Base-by-base conservation (phyloP, 2,888 invertebrate species). In the Apoda limacodes region DNA sequence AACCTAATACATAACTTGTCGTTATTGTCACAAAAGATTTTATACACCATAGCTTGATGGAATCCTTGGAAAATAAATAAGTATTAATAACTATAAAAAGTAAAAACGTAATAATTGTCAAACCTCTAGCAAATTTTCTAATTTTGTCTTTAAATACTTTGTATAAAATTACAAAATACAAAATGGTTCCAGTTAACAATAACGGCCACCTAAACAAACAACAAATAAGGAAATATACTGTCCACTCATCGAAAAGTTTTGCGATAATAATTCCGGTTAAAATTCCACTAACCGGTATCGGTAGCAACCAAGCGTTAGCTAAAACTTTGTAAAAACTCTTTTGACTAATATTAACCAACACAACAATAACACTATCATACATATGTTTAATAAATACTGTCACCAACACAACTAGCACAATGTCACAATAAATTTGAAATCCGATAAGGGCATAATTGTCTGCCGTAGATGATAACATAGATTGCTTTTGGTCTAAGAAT, bases 321-420 rank as follows among this genome's bases (percentile, higher is more conserved):
- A 66, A 43, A 17, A 66, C 60, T 43, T 52, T 65, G 33, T 60
- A 57, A 20, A 76, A 57, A 43, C 43, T 62, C 15, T 55, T 52
- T 35, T 61, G 60, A 35, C 59, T 68, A 40, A 67, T 60, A 43
- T 66, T 71, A 9, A 74, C 68, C 40, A 74, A 44, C 12, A 76
- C 71, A 38, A 71, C 59, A 24, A 76, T 65, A 39, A 76, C 51
- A 41, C 60, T 69, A 32, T 72, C 68, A 39, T 75, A 72, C 72
- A 76, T 76, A 27, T 76, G 75, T 34, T 66, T 71, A n/a, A 75
- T 66, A 36, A 75, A 68, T 41, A 69, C 69, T 32, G 69, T 64
- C 38, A 75, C 61, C 46, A 75, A 46, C 37, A 72, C 55, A 10
- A 67, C 64, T 29, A 69, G 61, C 13, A 75, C 75, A 40, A 72